Percentiles rank a stretch among this genome's conserved stretches.
Conservation (phyloP, 2,797 vertebrate genomes). For the Hoplostethus atlanticus region DNA sequence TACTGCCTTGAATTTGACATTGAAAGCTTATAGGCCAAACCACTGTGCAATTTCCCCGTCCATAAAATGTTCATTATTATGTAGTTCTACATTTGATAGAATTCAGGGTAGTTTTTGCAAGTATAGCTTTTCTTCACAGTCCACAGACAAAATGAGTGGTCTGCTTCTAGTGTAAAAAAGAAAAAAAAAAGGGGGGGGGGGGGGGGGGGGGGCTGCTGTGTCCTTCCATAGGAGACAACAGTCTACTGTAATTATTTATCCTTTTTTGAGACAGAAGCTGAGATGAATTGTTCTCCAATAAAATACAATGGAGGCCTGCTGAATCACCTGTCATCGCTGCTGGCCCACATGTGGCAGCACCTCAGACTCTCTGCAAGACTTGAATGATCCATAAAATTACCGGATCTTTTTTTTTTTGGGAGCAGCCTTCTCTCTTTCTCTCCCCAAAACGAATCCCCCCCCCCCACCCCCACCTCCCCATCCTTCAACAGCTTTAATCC, state of each 20-base stretch:
- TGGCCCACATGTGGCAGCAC: constrained; percentile 35
- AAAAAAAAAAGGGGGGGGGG: not conserved
- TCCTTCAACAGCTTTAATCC: constrained; percentile 81
- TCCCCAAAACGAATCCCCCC: constrained; percentile 39
- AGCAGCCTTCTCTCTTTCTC: constrained; percentile 66
- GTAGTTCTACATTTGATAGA: constrained; percentile 54
- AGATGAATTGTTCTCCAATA: constrained; percentile 44
- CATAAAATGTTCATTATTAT: constrained; percentile 56
- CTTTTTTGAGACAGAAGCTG: constrained; percentile 59
- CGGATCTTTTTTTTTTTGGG: constrained; percentile 47
- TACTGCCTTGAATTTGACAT: constrained; percentile 62
- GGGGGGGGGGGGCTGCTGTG: constrained; percentile 19
- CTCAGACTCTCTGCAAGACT: constrained; percentile 37
- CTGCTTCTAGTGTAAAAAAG: constrained; percentile 33
- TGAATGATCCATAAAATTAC: constrained; percentile 57
- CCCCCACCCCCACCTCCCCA: constrained; percentile 31
- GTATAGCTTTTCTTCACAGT: constrained; percentile 56
- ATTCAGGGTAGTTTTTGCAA: constrained; percentile 48
- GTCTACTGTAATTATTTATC: constrained; percentile 35
- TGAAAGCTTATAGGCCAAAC: constrained; percentile 71
- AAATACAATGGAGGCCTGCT: constrained; percentile 37
- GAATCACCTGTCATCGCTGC: constrained; percentile 27
- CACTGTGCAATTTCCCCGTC: constrained; percentile 69
- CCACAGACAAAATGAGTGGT: constrained; percentile 27
- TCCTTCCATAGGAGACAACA: constrained; percentile 34